Evolutionary conservation across 2,888 invertebrate species (phyloP), one percentile per base, ranked within the genome.

Genomic region (Amorpha juglandis): DNA sequence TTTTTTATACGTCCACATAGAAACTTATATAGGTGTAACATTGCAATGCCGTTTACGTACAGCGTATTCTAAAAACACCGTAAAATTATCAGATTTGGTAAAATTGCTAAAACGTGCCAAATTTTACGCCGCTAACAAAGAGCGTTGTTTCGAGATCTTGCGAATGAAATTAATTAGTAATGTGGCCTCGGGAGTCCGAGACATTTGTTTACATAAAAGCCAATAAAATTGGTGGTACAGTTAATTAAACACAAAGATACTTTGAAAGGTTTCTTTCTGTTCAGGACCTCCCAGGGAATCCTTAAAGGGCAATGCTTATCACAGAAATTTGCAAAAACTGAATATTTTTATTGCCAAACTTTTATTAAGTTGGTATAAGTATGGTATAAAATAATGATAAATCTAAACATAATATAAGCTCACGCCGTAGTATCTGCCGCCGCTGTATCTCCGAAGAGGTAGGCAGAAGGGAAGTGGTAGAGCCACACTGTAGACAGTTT

Each of bases 101-200:
- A 83, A 84, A 89, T 85, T 80, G 86, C 79, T 71, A 74, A 77
- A 78, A 86, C 89, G 88, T 89, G 89, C 87, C 87, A 85, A 90
- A 87, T 82, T 58, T 85, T 83, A 79, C 69, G 74, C 75, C 74
- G 81, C 78, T 79, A 84, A 89, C 88, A 89, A 90, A 88, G 87
- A 80, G 71, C 70, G 69, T 80, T 86, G 84, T 86, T 79, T 79
- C 71, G 73, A 79, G 80, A 78, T 79, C 78, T 74, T 74, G 74
- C 75, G 73, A 74, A 72, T 73, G 72, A 80, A 83, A 81, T 84
- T 86, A 87, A 87, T 89, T 88, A 86, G 86, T 79, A 76, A 79
- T 77, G 78, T 74, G 77, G 73, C 78, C 77, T 80, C 79, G 75
- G 77, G 75, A 78, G 84, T 84, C 78, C 73, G 68, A 80, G 80